Conservation (phyloP, 2,888 invertebrate genomes). For the Tolmerus cingulatus region DNA sequence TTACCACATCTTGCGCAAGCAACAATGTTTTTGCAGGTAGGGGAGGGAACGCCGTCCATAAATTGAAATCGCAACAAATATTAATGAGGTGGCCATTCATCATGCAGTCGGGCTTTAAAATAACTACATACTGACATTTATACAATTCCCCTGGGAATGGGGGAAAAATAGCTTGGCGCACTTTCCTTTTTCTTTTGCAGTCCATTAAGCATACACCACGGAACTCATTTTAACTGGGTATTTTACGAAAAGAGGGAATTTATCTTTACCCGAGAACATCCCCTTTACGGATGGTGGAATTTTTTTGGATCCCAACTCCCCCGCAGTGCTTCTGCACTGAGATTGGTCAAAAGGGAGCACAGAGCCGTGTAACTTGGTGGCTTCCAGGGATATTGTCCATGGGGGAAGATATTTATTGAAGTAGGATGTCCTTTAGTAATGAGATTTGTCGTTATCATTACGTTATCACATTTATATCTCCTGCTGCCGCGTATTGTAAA, state of each 20-base stretch:
- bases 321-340: not conserved
- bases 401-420: conserved; percentile 6
- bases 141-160: not conserved
- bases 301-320: not conserved
- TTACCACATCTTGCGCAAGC: not conserved
- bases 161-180: not conserved
- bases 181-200: conserved; percentile 13
- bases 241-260: conserved; percentile 1
- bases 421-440: conserved; percentile 18
- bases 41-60: not conserved
- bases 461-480: conserved; percentile 14
- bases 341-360: conserved; percentile 9
- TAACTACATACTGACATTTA: conserved; percentile 2
- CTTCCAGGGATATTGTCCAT: conserved; percentile 10
- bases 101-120: not conserved
- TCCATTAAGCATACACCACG: conserved; percentile 31
- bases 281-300: not conserved
- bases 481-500: not conserved
- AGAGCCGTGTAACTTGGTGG: conserved; percentile 1
- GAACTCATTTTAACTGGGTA: conserved; percentile 17
- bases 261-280: not conserved
- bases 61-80: conserved; percentile 17
- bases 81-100: not conserved
- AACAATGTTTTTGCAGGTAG: not conserved
- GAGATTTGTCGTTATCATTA: conserved; percentile 27